phyloP scores from a whole-genome alignment of 64 coral and sea anemone species.

The Pachyseris speciosa region DNA sequence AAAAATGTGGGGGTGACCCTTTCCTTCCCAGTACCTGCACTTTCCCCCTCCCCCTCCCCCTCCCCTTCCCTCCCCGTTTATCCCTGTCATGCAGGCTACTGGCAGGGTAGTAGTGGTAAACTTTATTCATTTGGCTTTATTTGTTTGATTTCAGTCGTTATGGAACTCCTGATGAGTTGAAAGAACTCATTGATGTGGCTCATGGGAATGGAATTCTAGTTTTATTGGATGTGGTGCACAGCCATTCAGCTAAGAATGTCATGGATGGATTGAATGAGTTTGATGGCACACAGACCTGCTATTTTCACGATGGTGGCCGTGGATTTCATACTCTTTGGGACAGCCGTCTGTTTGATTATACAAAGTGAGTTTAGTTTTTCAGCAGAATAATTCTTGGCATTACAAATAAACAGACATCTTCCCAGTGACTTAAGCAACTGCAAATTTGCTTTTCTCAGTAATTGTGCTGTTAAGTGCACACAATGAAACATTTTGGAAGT shows the following conservation, averaged over 20 bases:
- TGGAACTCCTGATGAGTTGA: conserved; percentile 97
- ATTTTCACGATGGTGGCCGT: conserved; percentile 80
- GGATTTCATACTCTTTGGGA: conserved; percentile 91
- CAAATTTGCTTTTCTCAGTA: too few relatives aligned
- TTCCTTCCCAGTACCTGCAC: too few relatives aligned
- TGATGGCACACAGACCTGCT: conserved; percentile 91
- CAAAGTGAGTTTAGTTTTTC: conserved; percentile 71
- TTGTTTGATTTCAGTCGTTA: conserved; percentile 73
- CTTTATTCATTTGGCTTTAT: not conserved
- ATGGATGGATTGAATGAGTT: conserved; percentile 98
- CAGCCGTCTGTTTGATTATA: conserved; percentile 95
- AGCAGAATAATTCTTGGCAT: not conserved
- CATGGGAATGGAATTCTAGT: conserved; percentile 93
- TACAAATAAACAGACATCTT: too few relatives aligned
- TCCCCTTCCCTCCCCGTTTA: too few relatives aligned
- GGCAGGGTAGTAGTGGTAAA: not conserved
- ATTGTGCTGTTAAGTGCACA: too few relatives aligned
- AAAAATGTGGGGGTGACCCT: too few relatives aligned
- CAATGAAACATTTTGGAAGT: too few relatives aligned
- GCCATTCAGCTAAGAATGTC: conserved; percentile 95
- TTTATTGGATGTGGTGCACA: conserved; percentile 94
- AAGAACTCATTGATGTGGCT: conserved; percentile 90
- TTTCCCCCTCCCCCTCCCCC: too few relatives aligned
- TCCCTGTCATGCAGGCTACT: too few relatives aligned
- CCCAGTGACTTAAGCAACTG: too few relatives aligned